Evolutionary conservation across 2,113 vertebrate species (phyloP), one percentile per base, ranked within the genome.

Genomic region (Martes martes): DNA sequence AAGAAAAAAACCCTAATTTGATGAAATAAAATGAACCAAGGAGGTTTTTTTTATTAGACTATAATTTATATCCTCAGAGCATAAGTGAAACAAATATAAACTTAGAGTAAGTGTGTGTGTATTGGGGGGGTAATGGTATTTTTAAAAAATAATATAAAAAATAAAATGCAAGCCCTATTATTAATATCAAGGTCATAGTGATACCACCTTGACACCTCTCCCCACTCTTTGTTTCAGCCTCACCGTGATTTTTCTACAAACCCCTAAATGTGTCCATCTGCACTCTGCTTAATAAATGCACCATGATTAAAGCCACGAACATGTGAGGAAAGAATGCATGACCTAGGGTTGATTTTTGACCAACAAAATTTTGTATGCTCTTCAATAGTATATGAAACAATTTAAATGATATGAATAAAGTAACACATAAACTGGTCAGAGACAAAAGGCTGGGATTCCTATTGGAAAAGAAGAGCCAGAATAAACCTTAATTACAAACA

Each of bases 1-100:
- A 95, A 33, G 67, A 81, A 87, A 95, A 79, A 78, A 94, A 73
- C 91, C 6, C 26, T 87, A 90, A 97, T 93, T 71, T 71, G 59
- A 76, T 76, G 83, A 91, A 95, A 74, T 33, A 57, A 80, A 94
- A 84, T 0, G 36, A 95, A 79, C 55, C 78, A 81, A 94, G 95
- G 0, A 2, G 11, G 80, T 93, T 31, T 80, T 79, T 88, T 88
- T 88, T 42, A 81, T 78, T 80, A 95, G 57, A 1, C 42, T 94
- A n/a, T 24, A n/a, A 82, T 89, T 47, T 85, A 18, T 0, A 39
- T 1, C 11, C 83, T 94, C 95, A 96, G 74, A 2, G 47, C 24
- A 52, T 39, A 2, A 81, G 13, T 36, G 8, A 97, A 86, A 65
- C 36, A 89, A 86, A 85, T 36, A 31, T 45, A 94, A 90, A 89